Conservation (phyloP, 2,113 vertebrate genomes). For the Grammomys dolichurus region DNA sequence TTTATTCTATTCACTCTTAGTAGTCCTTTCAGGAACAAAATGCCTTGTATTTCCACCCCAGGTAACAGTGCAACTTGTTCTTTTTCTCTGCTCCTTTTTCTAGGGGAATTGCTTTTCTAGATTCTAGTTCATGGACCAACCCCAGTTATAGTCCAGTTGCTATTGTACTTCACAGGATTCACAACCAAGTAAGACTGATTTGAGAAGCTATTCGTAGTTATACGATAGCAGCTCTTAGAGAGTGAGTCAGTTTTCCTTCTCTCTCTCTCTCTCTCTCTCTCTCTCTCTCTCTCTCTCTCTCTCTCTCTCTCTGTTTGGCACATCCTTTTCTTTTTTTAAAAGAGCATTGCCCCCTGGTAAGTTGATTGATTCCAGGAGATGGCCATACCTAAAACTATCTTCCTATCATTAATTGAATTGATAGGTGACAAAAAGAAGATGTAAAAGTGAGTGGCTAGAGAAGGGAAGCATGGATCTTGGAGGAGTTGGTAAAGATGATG, state of each 20-base stretch:
- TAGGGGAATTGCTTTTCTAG: not conserved
- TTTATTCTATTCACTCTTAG: slow-evolving; percentile 27
- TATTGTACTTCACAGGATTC: not conserved
- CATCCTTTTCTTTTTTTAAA: not conserved
- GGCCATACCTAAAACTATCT: not conserved
- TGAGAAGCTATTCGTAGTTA: not conserved
- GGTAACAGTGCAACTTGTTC: not conserved
- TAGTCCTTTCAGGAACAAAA: slow-evolving; percentile 10
- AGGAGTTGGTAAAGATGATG: not conserved
- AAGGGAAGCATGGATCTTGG: not conserved
- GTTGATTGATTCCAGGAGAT: not conserved
- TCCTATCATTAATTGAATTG: not conserved
- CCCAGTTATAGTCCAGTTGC: not conserved
- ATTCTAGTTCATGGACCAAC: not conserved
- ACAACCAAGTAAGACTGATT: not conserved
- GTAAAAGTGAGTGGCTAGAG: not conserved
- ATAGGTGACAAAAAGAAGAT: not conserved
- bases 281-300: too few relatives aligned
- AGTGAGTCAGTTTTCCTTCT: not conserved
- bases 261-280: too few relatives aligned
- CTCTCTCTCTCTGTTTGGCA: too few relatives aligned
- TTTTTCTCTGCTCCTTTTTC: not conserved
- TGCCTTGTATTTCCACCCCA: not conserved
- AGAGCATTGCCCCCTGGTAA: not conserved
- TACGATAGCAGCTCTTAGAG: not conserved